phyloP scores from a whole-genome alignment of 2,888 invertebrate species.

The Lasiommata megera region DNA sequence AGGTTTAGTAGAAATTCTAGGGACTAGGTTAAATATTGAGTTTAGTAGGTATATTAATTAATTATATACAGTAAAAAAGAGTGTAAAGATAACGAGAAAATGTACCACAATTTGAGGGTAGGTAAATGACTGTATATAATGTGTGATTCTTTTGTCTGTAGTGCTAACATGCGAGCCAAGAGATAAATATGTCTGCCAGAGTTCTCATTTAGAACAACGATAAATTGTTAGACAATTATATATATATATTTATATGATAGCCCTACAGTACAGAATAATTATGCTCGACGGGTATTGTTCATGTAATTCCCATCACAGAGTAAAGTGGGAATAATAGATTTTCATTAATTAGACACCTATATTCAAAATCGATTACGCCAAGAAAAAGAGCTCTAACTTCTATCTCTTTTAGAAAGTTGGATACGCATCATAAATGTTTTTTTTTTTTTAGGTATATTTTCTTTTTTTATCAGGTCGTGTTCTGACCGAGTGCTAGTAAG shows the following conservation, averaged over 20 bases:
- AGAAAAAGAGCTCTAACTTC: not conserved
- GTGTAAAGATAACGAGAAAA: constrained; percentile 23
- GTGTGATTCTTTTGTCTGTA: constrained; percentile 13
- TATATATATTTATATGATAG: too few relatives aligned
- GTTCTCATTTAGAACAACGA: too few relatives aligned
- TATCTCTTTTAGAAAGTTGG: not conserved
- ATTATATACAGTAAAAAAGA: constrained; percentile 28
- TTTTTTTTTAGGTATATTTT: not conserved
- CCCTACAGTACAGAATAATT: too few relatives aligned
- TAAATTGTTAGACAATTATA: too few relatives aligned
- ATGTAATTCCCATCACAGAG: not conserved
- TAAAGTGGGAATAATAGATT: not conserved
- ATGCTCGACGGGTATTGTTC: not conserved
- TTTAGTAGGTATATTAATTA: constrained; percentile 20
- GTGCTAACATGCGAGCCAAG: too few relatives aligned
- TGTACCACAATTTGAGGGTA: constrained; percentile 8
- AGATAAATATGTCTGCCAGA: too few relatives aligned
- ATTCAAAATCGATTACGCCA: not conserved
- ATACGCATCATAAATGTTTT: not conserved
- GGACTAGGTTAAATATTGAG: constrained; percentile 27
- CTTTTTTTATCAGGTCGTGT: not conserved
- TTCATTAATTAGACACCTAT: not conserved
- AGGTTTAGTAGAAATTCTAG: constrained; percentile 23
- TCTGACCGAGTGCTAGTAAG: not conserved
- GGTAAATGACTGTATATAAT: not conserved